A percentile compares a stretch with the other conserved stretches of the same genome.
Evolutionary conservation across 2,113 vertebrate species (phyloP).

Genomic region (Pachypanchax playfairii): DNA sequence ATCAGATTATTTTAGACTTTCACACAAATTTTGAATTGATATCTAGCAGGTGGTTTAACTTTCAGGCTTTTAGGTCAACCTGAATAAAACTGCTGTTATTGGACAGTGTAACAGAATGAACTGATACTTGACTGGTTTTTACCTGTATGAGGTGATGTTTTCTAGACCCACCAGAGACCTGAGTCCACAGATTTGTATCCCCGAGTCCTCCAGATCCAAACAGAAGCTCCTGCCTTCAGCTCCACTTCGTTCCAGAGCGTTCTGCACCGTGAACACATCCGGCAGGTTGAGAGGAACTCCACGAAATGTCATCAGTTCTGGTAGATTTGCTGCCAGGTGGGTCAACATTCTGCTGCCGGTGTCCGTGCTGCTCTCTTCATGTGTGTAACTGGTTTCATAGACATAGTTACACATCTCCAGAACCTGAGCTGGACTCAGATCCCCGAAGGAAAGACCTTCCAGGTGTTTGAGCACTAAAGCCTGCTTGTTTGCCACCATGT

Average conservation of each 20-base stretch:
- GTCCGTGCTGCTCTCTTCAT: constrained; percentile 32
- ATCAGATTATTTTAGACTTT: too few species aligned
- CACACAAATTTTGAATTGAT: too few species aligned
- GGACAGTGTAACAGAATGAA: background rate
- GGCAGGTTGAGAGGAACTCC: constrained; percentile 80
- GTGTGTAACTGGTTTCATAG: constrained; percentile 74
- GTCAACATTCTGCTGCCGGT: constrained; percentile 50
- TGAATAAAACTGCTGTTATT: background rate
- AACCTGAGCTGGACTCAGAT: constrained; percentile 77
- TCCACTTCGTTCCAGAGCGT: constrained; percentile 73
- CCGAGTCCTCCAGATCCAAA: constrained; percentile 84
- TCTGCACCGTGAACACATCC: constrained; percentile 80
- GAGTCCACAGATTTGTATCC: constrained; percentile 83
- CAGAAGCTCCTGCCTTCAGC: constrained; percentile 74
- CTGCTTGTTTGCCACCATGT: constrained; percentile 66
- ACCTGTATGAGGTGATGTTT: constrained; percentile 87
- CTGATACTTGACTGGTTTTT: background rate
- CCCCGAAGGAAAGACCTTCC: constrained; percentile 68
- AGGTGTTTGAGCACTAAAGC: constrained; percentile 77
- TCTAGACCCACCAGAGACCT: constrained; percentile 78
- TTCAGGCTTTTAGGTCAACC: too few species aligned
- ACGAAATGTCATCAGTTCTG: constrained; percentile 80
- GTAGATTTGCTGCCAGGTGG: constrained; percentile 78
- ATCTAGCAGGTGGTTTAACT: too few species aligned
- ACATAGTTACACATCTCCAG: constrained; percentile 86